phyloP scores from a whole-genome alignment of 2,113 vertebrate species.

The Melanerpes formicivorus region DNA sequence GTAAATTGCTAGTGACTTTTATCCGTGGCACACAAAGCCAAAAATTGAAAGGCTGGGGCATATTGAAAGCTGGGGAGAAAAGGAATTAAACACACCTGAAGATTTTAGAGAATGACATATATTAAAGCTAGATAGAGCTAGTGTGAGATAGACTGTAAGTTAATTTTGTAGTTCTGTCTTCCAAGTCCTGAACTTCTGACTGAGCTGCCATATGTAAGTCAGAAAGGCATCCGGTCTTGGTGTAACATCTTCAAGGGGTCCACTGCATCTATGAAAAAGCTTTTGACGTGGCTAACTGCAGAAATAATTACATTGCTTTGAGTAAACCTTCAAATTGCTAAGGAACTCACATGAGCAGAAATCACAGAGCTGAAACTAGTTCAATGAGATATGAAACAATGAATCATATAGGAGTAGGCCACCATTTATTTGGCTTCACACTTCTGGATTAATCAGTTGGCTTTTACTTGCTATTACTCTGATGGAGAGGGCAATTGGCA shows the following conservation, averaged over 20 bases:
- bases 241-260: not conserved
- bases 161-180: not conserved
- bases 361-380: not conserved
- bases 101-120: not conserved
- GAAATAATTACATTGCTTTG: constrained; percentile 14
- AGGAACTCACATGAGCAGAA: not conserved
- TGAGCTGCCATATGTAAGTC: not conserved
- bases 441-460: constrained; percentile 11
- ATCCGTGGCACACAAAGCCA: not conserved
- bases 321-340: constrained; percentile 6
- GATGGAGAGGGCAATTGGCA: not conserved
- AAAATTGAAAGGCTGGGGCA: not conserved
- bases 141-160: not conserved
- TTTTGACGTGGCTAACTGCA: not conserved
- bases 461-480: not conserved
- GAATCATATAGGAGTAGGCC: not conserved
- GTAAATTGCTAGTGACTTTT: not conserved
- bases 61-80: constrained; percentile 1
- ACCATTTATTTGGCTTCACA: constrained; percentile 42
- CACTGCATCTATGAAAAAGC: not conserved
- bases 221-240: not conserved
- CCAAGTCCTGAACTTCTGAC: not conserved
- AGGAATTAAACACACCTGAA: not conserved
- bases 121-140: not conserved
- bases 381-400: constrained; percentile 46